These are phyloP conservation scores for Nannoperca obscura DNA, from an alignment of 2,797 vertebrate genomes.

Conservation along the genomic window DNA sequence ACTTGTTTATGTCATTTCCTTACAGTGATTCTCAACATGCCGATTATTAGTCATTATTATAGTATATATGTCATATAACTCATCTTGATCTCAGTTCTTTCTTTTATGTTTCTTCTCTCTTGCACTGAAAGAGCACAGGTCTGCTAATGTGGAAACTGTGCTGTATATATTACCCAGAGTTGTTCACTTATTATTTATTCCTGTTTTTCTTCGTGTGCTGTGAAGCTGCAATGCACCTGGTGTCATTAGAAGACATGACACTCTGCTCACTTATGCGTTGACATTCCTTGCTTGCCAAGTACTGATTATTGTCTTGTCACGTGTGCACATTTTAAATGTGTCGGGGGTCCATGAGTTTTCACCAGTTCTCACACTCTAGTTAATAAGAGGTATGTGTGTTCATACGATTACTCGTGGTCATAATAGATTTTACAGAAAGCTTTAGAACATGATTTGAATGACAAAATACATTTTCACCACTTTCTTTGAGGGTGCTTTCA, in stretches of 20 bases:
- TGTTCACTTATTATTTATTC: neutral
- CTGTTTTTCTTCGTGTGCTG: neutral
- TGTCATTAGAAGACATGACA: neutral
- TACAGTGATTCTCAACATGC: conserved; percentile 29
- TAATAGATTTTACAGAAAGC: neutral
- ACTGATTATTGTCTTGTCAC: too few relatives aligned
- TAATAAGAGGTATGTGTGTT: neutral
- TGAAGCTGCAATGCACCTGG: neutral
- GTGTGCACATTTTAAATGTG: too few relatives aligned
- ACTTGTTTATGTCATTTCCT: conserved; percentile 46
- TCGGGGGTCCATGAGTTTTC: too few relatives aligned
- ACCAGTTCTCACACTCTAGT: too few relatives aligned
- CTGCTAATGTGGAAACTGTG: neutral
- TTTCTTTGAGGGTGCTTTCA: neutral
- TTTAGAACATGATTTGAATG: neutral
- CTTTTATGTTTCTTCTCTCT: conserved; percentile 9
- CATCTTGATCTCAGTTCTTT: conserved; percentile 11
- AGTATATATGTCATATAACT: neutral
- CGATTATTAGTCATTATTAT: conserved; percentile 34
- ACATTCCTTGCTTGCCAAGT: too few relatives aligned
- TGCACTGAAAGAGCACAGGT: neutral
- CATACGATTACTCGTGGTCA: neutral
- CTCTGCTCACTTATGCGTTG: neutral
- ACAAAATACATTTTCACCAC: neutral
- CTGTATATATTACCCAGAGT: neutral